Conservation (phyloP, 92 coral and sea anemone genomes). For the Epizoanthus stellaris region DNA sequence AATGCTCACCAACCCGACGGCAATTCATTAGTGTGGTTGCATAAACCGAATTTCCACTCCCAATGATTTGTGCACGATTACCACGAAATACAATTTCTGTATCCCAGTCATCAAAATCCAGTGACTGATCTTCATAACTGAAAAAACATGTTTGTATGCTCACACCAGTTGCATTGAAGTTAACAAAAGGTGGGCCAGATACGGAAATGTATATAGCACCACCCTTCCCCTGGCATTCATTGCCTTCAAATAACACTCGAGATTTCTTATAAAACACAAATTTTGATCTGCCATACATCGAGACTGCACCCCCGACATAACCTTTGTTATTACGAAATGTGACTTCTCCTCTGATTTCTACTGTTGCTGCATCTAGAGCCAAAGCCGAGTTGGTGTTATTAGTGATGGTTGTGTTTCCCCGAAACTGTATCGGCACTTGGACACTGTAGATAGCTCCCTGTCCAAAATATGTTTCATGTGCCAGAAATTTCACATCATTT, state of each 20-base stretch:
- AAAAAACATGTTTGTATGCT: slow-evolving; percentile 59
- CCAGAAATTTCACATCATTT: slow-evolving; percentile 40
- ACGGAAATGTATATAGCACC: slow-evolving; percentile 66
- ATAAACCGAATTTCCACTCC: slow-evolving; percentile 70
- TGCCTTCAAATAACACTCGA: slow-evolving; percentile 47
- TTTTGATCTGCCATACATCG: slow-evolving; percentile 71
- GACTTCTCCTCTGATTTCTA: slow-evolving; percentile 57
- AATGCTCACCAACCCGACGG: slow-evolving; percentile 54
- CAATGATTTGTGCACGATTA: slow-evolving; percentile 55
- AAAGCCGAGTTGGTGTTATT: slow-evolving; percentile 67
- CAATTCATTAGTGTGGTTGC: slow-evolving; percentile 64
- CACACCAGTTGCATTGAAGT: slow-evolving; percentile 49
- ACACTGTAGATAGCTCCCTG: slow-evolving; percentile 72
- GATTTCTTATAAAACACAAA: slow-evolving; percentile 61
- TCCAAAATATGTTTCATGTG: slow-evolving; percentile 52
- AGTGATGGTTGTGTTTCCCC: slow-evolving; percentile 44
- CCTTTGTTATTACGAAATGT: slow-evolving; percentile 64
- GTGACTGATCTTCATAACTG: slow-evolving; percentile 49
- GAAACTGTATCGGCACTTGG: slow-evolving; percentile 51
- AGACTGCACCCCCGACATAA: slow-evolving; percentile 68
- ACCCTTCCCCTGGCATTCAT: slow-evolving; percentile 53
- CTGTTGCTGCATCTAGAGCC: slow-evolving; percentile 61
- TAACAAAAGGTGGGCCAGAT: slow-evolving; percentile 66
- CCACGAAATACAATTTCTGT: slow-evolving; percentile 57
- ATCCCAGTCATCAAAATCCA: slow-evolving; percentile 63